phyloP scores from a whole-genome alignment of 2,797 vertebrate genomes.

The Heterohyrax brucei region DNA sequence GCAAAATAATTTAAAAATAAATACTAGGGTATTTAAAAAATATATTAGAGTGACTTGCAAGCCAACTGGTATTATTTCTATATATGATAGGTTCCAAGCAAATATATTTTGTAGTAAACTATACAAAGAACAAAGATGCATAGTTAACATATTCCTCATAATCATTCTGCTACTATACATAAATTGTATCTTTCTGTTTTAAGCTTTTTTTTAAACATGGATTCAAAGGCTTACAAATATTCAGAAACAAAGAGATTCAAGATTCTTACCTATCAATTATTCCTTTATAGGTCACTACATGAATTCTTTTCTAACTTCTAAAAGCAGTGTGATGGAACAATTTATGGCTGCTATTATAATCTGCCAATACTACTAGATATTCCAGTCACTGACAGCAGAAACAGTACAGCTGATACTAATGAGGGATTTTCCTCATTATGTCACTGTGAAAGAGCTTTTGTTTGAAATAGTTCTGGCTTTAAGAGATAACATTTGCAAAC shows the following conservation, averaged over 20 bases:
- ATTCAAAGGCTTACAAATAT: conserved; percentile 29
- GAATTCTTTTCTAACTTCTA: conserved; percentile 20
- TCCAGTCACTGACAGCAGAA: conserved; percentile 24
- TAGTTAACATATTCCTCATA: background rate
- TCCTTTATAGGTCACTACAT: background rate
- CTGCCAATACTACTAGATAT: background rate
- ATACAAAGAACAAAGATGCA: background rate
- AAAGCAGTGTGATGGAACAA: background rate
- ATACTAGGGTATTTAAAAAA: background rate
- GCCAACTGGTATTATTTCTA: background rate
- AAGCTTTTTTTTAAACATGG: background rate
- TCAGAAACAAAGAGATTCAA: conserved; percentile 21
- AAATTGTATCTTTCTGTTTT: background rate
- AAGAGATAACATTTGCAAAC: conserved; percentile 69
- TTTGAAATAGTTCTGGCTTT: conserved; percentile 63
- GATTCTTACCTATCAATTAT: background rate
- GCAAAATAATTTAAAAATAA: conserved; percentile 6
- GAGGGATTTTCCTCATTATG: conserved; percentile 51
- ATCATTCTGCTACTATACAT: background rate
- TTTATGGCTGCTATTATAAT: background rate
- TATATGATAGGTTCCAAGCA: background rate
- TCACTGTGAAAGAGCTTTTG: conserved; percentile 7
- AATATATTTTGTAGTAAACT: background rate
- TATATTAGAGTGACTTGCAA: background rate
- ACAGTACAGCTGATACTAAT: background rate